Percentiles rank a stretch among this genome's conserved stretches.
These are phyloP conservation scores for Botia almorhae DNA, from an alignment of 2,797 vertebrate genomes.

Conservation along the genomic window DNA sequence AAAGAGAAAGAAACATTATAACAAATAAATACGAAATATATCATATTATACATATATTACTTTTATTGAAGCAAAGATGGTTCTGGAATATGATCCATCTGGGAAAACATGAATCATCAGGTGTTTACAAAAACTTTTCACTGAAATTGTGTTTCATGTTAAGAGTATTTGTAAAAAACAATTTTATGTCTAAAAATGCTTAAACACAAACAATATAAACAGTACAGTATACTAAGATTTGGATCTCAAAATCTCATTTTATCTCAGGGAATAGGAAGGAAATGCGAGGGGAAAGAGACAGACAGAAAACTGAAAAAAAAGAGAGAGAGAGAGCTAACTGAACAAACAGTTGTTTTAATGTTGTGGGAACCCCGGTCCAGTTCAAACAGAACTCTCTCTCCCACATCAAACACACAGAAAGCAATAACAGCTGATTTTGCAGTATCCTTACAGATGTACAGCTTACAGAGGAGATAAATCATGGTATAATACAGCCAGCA, in stretches of 20 bases:
- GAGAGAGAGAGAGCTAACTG: slow-evolving; percentile 44
- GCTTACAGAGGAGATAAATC: slow-evolving; percentile 35
- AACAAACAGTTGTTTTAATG: slow-evolving; percentile 39
- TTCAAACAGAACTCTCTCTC: slow-evolving; percentile 26
- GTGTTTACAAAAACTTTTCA: too few species aligned
- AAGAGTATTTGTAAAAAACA: too few species aligned
- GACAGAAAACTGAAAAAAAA: slow-evolving; percentile 57
- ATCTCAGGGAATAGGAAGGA: not conserved
- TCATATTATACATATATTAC: too few species aligned
- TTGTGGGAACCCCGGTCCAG: slow-evolving; percentile 43
- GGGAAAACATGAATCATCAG: too few species aligned
- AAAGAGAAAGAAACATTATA: too few species aligned
- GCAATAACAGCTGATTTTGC: slow-evolving; percentile 20
- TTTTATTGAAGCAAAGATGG: too few species aligned
- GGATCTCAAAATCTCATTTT: not conserved
- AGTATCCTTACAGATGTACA: slow-evolving; percentile 34
- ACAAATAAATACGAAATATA: too few species aligned
- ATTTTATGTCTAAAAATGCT: not conserved
- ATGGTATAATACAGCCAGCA: slow-evolving; percentile 1
- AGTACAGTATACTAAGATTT: not conserved
- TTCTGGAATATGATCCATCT: too few species aligned
- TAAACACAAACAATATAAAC: not conserved
- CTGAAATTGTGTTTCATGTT: too few species aligned
- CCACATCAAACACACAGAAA: slow-evolving; percentile 19
- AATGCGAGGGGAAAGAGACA: not conserved